phyloP scores from a whole-genome alignment of 2,113 vertebrate genomes.

The Mionectes macconnelli region DNA sequence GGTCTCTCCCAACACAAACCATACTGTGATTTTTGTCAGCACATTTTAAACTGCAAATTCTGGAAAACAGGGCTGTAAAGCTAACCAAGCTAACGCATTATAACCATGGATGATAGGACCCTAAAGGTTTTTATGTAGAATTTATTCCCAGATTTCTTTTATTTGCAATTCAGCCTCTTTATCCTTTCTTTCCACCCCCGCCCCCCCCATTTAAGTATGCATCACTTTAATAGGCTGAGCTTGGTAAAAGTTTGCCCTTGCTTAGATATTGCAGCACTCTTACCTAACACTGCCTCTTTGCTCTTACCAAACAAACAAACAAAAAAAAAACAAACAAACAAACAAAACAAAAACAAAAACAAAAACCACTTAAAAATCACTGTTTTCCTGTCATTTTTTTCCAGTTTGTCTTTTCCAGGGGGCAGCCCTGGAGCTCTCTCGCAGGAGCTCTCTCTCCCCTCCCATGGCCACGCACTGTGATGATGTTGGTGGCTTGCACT shows the following conservation, averaged over 20 bases:
- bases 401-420: neutral
- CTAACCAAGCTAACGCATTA: neutral
- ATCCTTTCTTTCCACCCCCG: neutral
- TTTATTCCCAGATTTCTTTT: neutral
- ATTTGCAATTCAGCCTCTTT: neutral
- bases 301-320: neutral
- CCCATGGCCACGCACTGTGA: fast-evolving
- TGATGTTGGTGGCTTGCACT: neutral
- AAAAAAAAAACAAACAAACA: too few species aligned
- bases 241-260: neutral
- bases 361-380: neutral
- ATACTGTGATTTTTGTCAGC: neutral
- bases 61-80: neutral
- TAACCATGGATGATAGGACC: fast-evolving
- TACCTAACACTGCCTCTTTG: fast-evolving
- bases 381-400: fast-evolving
- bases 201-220: neutral
- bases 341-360: neutral
- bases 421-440: fast-evolving
- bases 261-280: neutral
- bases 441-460: neutral
- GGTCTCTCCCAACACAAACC: neutral
- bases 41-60: neutral
- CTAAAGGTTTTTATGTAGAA: neutral
- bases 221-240: neutral